These are phyloP conservation scores for Hydrochoerus hydrochaeris DNA, from an alignment of 2,113 vertebrate genomes.

Conservation along the genomic window DNA sequence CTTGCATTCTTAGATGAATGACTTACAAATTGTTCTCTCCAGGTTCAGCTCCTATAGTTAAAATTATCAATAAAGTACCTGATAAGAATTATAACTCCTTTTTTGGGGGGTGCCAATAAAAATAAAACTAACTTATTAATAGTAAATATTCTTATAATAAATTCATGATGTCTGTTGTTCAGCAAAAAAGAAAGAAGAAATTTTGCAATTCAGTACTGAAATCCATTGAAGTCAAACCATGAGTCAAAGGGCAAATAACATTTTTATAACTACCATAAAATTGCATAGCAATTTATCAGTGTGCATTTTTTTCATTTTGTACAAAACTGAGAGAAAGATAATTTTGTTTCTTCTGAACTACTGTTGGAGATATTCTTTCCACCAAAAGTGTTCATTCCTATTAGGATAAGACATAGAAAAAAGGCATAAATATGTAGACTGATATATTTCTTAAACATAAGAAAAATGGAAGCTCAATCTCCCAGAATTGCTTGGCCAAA, in stretches of 20 bases:
- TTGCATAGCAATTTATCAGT: background rate
- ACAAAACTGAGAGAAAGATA: background rate
- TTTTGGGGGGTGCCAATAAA: background rate
- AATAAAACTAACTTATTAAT: background rate
- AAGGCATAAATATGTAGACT: background rate
- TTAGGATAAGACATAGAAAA: background rate
- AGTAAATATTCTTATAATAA: background rate
- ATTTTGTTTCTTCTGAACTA: background rate
- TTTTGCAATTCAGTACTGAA: background rate
- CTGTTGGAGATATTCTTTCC: background rate
- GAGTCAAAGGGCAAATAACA: background rate
- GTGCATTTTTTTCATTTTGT: background rate
- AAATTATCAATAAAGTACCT: background rate
- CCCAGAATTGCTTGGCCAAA: background rate
- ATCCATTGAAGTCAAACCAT: background rate
- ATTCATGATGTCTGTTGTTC: background rate
- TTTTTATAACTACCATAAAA: conserved; percentile 13
- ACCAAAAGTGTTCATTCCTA: background rate
- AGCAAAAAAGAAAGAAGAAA: background rate
- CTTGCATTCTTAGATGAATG: background rate
- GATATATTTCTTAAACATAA: background rate
- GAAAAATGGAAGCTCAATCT: background rate
- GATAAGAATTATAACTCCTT: background rate
- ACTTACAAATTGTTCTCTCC: background rate
- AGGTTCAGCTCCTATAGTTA: background rate